Base-by-base conservation (phyloP, 2,888 invertebrate genomes). In the Clusia tigrina region DNA sequence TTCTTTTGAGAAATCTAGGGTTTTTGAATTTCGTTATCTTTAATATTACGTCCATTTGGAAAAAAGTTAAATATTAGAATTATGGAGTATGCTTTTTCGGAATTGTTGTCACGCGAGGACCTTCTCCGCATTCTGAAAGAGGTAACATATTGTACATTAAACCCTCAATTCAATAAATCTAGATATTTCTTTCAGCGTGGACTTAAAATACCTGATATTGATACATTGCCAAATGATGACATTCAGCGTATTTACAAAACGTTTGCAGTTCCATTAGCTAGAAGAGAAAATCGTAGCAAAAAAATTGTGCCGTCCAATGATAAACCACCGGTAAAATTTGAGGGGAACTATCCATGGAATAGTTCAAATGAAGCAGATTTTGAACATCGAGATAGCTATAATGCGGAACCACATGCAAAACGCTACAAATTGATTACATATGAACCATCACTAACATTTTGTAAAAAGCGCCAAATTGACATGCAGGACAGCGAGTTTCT, bases 221-320 rank as follows among this genome's bases (percentile, higher is more conserved):
- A 74, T 18, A 32, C 62, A n/a, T 60, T 77, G 59, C 48, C 69
- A 2, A 60, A 69, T 15, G 66, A 67, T 0, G 76, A 78, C 46
- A 62, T 79, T 0, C 32, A 73, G 2, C 69, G 70, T 54, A 68
- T 80, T 51, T 78, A 73, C 60, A 73, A 71, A 58, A 72, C 72
- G 9, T 79, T 76, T 67, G 74, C 71, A 5, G 59, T 76, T n/a
- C 79, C 78, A 1, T 57, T 77, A 17, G 70, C 69, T 5, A 62
- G 56, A 38, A 65, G 76, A 42, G 64, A 63, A 46, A 42, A 6
- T 20, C 59, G 18, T 53, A 10, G 51, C 2, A 48, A 18, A 18
- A 48, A 32, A 1, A 65, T n/a, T n/a, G n/a, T n/a, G n/a, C n/a
- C n/a, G n/a, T 17, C 17, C 54, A 24, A 17, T 15, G 2, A 42